A percentile compares a stretch with the other conserved stretches of the same genome.
phyloP scores from a whole-genome alignment of 2,888 invertebrate species.

The Drosophila anceps region DNA sequence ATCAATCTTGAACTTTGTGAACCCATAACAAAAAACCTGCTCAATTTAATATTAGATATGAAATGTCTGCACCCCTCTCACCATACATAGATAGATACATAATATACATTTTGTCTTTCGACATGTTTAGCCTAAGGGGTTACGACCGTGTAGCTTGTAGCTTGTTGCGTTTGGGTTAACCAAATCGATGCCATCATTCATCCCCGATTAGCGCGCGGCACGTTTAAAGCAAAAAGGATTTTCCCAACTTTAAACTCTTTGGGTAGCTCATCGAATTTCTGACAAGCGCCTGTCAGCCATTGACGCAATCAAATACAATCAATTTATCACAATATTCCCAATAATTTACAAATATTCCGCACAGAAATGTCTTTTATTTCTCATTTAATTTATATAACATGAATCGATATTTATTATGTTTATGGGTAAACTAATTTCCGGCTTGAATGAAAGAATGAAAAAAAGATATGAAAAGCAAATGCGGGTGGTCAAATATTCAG shows the following conservation, averaged over 20 bases:
- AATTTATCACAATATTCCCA: conserved; percentile 20
- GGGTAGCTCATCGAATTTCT: conserved; percentile 40
- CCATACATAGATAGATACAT: background rate
- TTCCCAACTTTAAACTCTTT: conserved; percentile 25
- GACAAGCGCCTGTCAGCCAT: conserved; percentile 39
- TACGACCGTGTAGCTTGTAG: conserved; percentile 25
- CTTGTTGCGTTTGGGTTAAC: conserved; percentile 40
- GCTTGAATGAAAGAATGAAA: conserved; percentile 6
- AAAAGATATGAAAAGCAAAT: background rate
- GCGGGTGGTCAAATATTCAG: conserved; percentile 7
- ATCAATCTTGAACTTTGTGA: conserved; percentile 53
- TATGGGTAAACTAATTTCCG: conserved; percentile 22
- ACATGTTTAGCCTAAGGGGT: conserved; percentile 26
- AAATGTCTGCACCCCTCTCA: background rate
- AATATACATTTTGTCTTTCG: conserved; percentile 17
- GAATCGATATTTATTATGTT: background rate
- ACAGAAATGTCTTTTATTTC: background rate
- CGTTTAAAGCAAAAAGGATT: conserved; percentile 7
- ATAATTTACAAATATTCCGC: background rate
- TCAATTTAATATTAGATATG: conserved; percentile 44
- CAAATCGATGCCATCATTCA: conserved; percentile 45
- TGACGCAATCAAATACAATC: conserved; percentile 24
- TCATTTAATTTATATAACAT: conserved; percentile 6
- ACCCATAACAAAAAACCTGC: conserved; percentile 13
- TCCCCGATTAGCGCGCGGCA: conserved; percentile 16